phyloP scores from a whole-genome alignment of 2,888 invertebrate species.

The Habroteleia sp. region DNA sequence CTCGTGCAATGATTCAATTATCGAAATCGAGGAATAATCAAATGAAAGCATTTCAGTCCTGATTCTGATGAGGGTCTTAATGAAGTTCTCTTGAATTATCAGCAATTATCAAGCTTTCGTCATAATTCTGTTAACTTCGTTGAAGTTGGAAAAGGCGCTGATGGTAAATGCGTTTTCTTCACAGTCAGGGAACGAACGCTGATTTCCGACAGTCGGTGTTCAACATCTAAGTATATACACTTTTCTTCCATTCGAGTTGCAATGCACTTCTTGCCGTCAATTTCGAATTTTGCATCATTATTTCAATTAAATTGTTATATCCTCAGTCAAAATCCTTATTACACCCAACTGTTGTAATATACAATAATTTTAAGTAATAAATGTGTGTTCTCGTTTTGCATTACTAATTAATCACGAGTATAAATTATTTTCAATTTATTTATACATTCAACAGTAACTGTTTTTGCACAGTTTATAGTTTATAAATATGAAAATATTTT shows the following conservation, averaged over 20 bases:
- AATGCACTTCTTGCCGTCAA: slow-evolving; percentile 4
- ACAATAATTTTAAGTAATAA: too few relatives aligned
- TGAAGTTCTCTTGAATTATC: slow-evolving; percentile 80
- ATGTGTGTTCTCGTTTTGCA: too few relatives aligned
- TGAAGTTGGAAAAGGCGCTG: slow-evolving; percentile 77
- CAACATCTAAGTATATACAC: slow-evolving; percentile 22
- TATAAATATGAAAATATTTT: too few relatives aligned
- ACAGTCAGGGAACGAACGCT: slow-evolving; percentile 42
- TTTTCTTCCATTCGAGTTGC: slow-evolving; percentile 11
- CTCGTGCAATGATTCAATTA: slow-evolving; percentile 73
- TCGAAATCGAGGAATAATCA: slow-evolving; percentile 80
- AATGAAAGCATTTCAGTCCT: slow-evolving; percentile 79
- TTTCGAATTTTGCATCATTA: slow-evolving; percentile 8
- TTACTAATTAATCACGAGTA: too few relatives aligned
- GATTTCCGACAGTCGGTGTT: slow-evolving; percentile 60
- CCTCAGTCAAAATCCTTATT: too few relatives aligned
- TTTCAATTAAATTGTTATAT: slow-evolving; percentile 17
- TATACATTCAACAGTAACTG: too few relatives aligned
- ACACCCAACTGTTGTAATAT: too few relatives aligned
- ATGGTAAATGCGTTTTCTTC: slow-evolving; percentile 76
- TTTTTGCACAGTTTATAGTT: too few relatives aligned
- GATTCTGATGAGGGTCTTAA: slow-evolving; percentile 80
- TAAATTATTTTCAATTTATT: too few relatives aligned
- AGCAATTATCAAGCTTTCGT: slow-evolving; percentile 80
- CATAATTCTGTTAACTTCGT: slow-evolving; percentile 77